These are phyloP conservation scores for Hemistola chrysoprasaria DNA, from an alignment of 2,888 invertebrate species.

Conservation along the genomic window DNA sequence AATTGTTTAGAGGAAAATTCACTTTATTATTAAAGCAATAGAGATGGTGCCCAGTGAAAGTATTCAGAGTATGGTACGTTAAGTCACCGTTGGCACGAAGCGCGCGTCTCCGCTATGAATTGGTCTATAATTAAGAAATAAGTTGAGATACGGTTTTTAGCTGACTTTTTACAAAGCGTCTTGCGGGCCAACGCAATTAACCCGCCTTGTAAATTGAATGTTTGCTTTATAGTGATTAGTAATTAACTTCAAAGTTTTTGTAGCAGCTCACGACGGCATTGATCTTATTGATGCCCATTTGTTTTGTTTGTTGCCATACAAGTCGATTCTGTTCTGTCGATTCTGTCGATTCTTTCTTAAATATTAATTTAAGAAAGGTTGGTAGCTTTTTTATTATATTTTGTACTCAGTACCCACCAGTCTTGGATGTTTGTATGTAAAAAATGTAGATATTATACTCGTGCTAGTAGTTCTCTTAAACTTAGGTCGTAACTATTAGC, in stretches of 20 bases:
- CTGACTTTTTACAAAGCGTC: conserved; percentile 75
- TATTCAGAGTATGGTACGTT: conserved; percentile 38
- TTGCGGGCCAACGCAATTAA: conserved; percentile 75
- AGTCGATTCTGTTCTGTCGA: conserved; percentile 55
- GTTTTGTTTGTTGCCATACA: conserved; percentile 55
- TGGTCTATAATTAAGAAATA: conserved; percentile 82
- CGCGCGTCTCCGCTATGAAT: conserved; percentile 74
- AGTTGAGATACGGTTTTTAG: conserved; percentile 80
- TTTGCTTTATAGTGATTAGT: conserved; percentile 81
- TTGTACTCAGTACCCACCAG: not conserved
- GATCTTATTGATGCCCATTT: conserved; percentile 64
- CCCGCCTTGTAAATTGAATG: conserved; percentile 81
- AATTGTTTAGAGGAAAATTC: conserved; percentile 32
- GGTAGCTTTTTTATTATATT: conserved; percentile 11
- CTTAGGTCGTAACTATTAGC: too few relatives aligned
- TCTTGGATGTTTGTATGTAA: too few relatives aligned
- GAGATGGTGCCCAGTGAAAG: conserved; percentile 32
- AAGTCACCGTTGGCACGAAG: conserved; percentile 62
- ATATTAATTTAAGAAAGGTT: conserved; percentile 37
- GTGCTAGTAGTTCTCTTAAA: too few relatives aligned
- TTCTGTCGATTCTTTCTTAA: too few relatives aligned
- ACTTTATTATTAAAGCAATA: conserved; percentile 40
- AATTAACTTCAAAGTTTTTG: conserved; percentile 75
- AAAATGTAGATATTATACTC: too few relatives aligned
- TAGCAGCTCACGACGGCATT: conserved; percentile 58